Evolutionary conservation across 2,888 invertebrate genomes (phyloP), one percentile per base, ranked within the genome.

Genomic region (Eurytoma californica): DNA sequence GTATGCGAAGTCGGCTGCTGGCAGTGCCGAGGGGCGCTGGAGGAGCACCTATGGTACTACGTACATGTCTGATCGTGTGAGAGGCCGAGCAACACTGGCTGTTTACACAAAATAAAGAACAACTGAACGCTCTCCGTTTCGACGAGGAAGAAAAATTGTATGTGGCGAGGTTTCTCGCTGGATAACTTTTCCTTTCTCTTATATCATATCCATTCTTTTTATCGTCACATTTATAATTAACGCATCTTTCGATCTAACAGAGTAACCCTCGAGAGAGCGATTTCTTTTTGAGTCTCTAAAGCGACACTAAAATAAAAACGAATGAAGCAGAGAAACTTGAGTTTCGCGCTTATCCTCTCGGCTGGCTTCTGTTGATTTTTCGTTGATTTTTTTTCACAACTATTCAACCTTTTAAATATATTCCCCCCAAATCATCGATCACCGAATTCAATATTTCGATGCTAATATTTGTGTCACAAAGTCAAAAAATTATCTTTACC

Each of bases 401-500:
- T 68, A 72, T 57, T 68, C 60, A 72, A 76, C 66, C 67, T 66
- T 47, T 66, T 65, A 24, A 68, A 16, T 55, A 61, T 73, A 24
- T 70, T 58, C 55, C 20, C 69, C 55, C 66, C 58, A 13, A 68
- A 20, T 70, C 28, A 73, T 72, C 60, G 13, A 78, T 63, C 78
- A 81, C 68, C 80, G 77, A 77, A 74, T 67, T 39, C 47, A 69
- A 69, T 65, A 72, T 77, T 73, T 80, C 77, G 72, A 80, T 77
- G 73, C 53, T 53, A 69, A n/a, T 28, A 16, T 72, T 75, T 65
- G 20, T 49, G 13, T 20, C 24, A 53, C 30, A 51, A 2, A 5
- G 9, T 39, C 4, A 60, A 70, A 75, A 79, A 77, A 70, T 60
- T 72, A 75, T 82, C 75, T 77, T 93, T 94, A 97, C 97, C 96